Base-by-base conservation (phyloP, 92 coral and sea anemone species). In the Paragorgia papillata region DNA sequence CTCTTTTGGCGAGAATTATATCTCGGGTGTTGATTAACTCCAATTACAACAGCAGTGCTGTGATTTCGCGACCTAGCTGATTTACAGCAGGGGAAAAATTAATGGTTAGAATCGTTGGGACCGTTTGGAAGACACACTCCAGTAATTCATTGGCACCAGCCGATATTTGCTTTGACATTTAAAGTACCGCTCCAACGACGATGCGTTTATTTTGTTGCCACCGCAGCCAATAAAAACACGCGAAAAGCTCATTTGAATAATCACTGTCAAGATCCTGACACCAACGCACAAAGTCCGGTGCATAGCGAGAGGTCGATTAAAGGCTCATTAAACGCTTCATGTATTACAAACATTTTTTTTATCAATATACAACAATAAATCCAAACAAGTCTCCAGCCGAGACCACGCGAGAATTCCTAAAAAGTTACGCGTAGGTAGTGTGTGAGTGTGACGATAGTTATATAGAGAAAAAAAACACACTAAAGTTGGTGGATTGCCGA, bases 261-360 rank as follows among this genome's bases (percentile, higher is more conserved):
- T 17, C 17, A 21, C 7, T 33, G 59, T n/a, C n/a, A 7, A 46
- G 14, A 27, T 15, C 24, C 18, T 24, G 75, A 44, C 59, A 48
- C 59, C 75, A 19, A 68, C 58, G 75, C 75, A 10, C 8, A 6
- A 46, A 8, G 56, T 44, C 75, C 59, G 75, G 44, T 68, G 75
- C 59, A 68, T 68, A 28, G 26, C 24, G 28, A 44, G 41, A 19
- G 75, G 33, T 7, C 32, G 44, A 67, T 67, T 67, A 41, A 22
- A 15, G 27, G 9, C 18, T 46, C 51, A 68, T 68, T 49, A 68
- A 26, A 44, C 58, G 75, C 75, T 2, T 68, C n/a, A 48, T 44
- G 10, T 17, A 68, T 39, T 59, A 39, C 32, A 39, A 49, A 26
- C 60, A 27, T 49, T 26, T 3, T 2, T 46, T 6, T 46, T 7